These are phyloP conservation scores for Chironomus tentans DNA, from an alignment of 2,888 invertebrate genomes.

Conservation along the genomic window DNA sequence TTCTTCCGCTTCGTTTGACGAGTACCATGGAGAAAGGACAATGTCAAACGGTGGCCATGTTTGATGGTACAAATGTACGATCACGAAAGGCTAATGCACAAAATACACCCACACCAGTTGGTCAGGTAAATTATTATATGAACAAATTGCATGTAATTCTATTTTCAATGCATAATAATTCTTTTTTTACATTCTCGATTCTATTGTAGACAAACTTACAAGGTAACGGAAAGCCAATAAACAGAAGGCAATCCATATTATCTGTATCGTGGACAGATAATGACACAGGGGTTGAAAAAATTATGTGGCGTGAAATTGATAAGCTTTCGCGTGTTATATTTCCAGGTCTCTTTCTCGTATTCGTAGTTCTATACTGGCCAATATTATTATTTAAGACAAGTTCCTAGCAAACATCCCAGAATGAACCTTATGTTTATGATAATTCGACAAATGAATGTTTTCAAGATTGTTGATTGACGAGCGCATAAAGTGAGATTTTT, in stretches of 20 bases:
- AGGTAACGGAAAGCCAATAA: constrained; percentile 40
- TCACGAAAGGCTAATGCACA: constrained; percentile 48
- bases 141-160: background rate
- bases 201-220: constrained; percentile 39
- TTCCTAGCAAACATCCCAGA: constrained; percentile 16
- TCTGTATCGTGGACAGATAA: constrained; percentile 57
- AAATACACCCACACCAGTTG: constrained; percentile 42
- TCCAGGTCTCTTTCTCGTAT: constrained; percentile 67
- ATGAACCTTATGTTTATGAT: background rate
- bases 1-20: constrained; percentile 34
- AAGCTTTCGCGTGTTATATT: constrained; percentile 65
- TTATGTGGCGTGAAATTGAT: constrained; percentile 73
- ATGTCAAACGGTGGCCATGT: constrained; percentile 56
- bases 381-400: constrained; percentile 58
- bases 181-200: background rate
- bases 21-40: constrained; percentile 57
- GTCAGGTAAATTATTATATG: constrained; percentile 34
- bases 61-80: constrained; percentile 52
- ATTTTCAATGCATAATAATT: background rate
- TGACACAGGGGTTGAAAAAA: constrained; percentile 59
- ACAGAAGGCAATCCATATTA: constrained; percentile 39
- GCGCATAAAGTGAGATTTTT: too few relatives aligned
- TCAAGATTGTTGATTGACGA: background rate
- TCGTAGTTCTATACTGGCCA: constrained; percentile 71
- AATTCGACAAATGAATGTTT: background rate